Evolutionary conservation across 2,797 vertebrate species (phyloP).

Genomic region (Spea hammondii): DNA sequence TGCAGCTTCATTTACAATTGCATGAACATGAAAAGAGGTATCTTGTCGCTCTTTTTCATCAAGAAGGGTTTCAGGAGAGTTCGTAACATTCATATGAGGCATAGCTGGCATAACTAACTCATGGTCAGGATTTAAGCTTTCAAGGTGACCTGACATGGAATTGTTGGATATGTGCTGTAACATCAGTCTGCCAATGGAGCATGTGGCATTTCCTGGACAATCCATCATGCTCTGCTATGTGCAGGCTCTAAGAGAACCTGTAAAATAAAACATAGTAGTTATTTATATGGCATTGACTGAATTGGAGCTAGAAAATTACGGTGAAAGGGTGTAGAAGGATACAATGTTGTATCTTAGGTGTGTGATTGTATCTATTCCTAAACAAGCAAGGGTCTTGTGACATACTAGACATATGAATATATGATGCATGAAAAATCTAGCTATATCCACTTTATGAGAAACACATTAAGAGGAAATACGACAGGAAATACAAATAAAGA

Average conservation of each 20-base stretch:
- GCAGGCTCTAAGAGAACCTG: neutral
- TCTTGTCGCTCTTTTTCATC: neutral
- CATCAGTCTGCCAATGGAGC: constrained; percentile 32
- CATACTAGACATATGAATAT: too few relatives aligned
- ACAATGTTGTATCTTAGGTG: too few relatives aligned
- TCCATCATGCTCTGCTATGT: constrained; percentile 17
- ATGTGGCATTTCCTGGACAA: constrained; percentile 2
- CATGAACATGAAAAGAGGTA: neutral
- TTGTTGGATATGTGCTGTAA: constrained; percentile 1
- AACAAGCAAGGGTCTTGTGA: too few relatives aligned
- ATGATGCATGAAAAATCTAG: too few relatives aligned
- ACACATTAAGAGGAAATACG: neutral
- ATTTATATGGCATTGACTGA: neutral
- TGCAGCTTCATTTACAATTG: neutral
- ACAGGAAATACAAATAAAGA: neutral
- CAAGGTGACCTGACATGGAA: constrained; percentile 5
- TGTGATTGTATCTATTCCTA: too few relatives aligned
- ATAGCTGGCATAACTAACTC: neutral
- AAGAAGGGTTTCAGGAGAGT: neutral
- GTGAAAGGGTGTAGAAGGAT: too few relatives aligned
- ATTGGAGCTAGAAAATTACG: neutral
- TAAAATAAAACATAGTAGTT: neutral
- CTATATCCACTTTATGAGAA: too few relatives aligned
- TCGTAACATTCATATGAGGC: neutral
- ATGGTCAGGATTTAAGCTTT: neutral